Conservation (phyloP, 2,113 vertebrate species). For the Redunca redunca region DNA sequence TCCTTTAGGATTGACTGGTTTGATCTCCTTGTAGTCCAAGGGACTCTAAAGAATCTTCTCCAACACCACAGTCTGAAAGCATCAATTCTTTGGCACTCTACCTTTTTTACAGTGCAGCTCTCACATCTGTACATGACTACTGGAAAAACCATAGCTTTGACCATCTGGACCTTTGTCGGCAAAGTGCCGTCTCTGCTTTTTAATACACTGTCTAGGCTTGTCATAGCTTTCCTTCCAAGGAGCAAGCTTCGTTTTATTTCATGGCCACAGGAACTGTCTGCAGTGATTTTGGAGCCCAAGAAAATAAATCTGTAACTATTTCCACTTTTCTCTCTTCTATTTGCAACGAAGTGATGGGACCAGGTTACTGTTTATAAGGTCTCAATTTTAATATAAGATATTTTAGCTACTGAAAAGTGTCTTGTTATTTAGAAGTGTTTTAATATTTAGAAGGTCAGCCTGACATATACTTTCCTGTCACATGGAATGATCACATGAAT, state of each 20-base stretch:
- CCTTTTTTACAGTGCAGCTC: neutral
- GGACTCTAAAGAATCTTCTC: neutral
- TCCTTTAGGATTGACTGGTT: neutral
- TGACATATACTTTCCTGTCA: neutral
- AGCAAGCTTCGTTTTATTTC: neutral
- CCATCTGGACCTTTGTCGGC: neutral
- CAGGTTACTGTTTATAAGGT: slow-evolving; percentile 32
- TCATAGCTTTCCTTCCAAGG: neutral
- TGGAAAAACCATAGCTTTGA: neutral
- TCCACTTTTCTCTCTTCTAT: neutral
- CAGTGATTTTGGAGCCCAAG: neutral
- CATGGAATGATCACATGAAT: neutral
- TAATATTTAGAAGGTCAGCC: neutral
- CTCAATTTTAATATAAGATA: slow-evolving; percentile 18
- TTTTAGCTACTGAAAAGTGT: slow-evolving; percentile 19
- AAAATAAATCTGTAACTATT: neutral
- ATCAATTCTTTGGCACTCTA: neutral
- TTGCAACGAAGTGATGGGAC: neutral
- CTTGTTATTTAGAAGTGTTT: slow-evolving; percentile 24
- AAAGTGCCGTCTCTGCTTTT: neutral
- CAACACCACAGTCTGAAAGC: neutral
- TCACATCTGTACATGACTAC: neutral
- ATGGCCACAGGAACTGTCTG: neutral
- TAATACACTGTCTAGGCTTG: neutral
- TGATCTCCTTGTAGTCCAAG: neutral